Conservation (phyloP, 2,797 vertebrate genomes). For the Cuniculus paca region DNA sequence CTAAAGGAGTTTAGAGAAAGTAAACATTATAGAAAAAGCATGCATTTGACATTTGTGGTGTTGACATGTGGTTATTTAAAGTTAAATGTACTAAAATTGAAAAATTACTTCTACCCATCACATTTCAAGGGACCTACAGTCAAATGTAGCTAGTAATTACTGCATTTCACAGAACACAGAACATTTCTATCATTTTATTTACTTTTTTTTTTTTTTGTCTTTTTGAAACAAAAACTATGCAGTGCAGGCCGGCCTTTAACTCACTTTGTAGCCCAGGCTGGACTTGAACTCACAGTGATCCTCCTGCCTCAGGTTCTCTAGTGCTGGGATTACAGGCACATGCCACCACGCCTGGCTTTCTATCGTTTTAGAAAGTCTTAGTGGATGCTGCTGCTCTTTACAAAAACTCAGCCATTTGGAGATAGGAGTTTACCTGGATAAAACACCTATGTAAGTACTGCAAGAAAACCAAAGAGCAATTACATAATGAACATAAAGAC, state of each 20-base stretch:
- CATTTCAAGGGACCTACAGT: neutral
- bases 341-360: neutral
- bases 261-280: too few species aligned
- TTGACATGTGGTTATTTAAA: neutral
- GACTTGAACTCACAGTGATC: too few species aligned
- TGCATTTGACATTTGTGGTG: neutral
- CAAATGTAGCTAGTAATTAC: neutral
- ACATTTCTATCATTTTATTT: neutral
- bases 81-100: neutral
- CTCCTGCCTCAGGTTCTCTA: too few species aligned
- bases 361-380: neutral
- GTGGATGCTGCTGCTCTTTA: neutral
- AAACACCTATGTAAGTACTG: neutral
- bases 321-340: too few species aligned
- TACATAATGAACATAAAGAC: neutral
- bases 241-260: too few species aligned
- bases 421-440: neutral
- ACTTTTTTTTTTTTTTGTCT: too few species aligned
- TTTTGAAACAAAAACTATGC: too few species aligned
- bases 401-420: neutral
- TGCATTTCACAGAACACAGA: neutral
- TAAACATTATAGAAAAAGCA: neutral
- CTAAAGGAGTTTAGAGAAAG: neutral
- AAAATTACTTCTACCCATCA: slow-evolving; percentile 13
- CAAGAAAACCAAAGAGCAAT: neutral